Evolutionary conservation across 2,113 vertebrate species (phyloP).

Genomic region (Emydura subglobosa): DNA sequence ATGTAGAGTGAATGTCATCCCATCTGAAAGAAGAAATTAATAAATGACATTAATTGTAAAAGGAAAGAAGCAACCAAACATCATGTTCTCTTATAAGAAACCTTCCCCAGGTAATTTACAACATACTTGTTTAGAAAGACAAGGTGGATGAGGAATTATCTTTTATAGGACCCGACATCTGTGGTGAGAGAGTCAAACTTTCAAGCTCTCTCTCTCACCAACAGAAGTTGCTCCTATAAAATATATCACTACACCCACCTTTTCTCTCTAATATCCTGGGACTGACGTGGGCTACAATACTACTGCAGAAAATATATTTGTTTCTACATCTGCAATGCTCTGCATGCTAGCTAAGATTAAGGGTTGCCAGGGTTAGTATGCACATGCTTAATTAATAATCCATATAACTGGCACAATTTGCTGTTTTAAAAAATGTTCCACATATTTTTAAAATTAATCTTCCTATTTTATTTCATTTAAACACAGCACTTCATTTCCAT

Average conservation of each 20-base stretch:
- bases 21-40: conserved; percentile 33
- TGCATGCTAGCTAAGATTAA: conserved; percentile 46
- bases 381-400: conserved; percentile 57
- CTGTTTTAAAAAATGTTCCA: conserved; percentile 12
- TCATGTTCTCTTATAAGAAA: neutral
- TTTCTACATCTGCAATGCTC: conserved; percentile 25
- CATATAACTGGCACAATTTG: neutral
- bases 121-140: neutral
- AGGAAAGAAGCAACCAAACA: conserved; percentile 8
- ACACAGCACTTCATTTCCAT: conserved; percentile 35
- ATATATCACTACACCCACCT: neutral
- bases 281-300: neutral
- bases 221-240: neutral
- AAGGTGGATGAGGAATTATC: neutral
- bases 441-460: conserved; percentile 30
- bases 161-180: neutral
- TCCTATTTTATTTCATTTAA: conserved; percentile 36
- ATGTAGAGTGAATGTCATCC: neutral
- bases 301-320: neutral
- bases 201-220: neutral
- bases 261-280: neutral
- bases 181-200: neutral
- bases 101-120: neutral
- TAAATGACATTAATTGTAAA: neutral
- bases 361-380: conserved; percentile 20